These are phyloP conservation scores for Pogoniulus pusillus DNA, from an alignment of 2,797 vertebrate species.

Conservation along the genomic window DNA sequence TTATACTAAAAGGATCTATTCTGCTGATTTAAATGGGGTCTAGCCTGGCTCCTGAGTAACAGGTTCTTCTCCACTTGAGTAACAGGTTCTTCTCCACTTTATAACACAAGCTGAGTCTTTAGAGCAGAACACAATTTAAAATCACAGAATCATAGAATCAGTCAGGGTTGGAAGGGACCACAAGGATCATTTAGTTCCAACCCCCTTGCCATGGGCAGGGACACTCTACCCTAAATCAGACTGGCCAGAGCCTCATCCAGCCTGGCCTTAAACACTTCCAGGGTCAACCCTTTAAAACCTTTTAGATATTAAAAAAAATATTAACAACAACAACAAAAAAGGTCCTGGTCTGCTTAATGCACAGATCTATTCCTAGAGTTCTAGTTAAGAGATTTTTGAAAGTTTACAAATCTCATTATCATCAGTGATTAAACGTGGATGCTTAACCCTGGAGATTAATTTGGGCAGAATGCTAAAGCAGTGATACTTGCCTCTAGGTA, in stretches of 20 bases:
- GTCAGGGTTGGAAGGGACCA: no score
- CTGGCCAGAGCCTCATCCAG: no score
- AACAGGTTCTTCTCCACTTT: not conserved
- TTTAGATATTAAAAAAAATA: no score
- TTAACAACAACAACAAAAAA: not conserved
- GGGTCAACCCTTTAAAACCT: not conserved
- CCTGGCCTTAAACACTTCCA: no score
- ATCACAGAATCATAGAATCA: no score
- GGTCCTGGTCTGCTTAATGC: not conserved
- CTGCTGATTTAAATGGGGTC: not conserved
- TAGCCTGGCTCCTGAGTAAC: not conserved
- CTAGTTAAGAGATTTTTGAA: slow-evolving; percentile 32
- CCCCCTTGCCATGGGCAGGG: no score
- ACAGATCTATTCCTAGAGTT: slow-evolving; percentile 14
- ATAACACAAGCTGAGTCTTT: not conserved
- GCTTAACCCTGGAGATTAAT: slow-evolving; percentile 52
- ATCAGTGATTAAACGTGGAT: slow-evolving; percentile 59
- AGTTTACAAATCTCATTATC: slow-evolving; percentile 49
- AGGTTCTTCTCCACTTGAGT: no score
- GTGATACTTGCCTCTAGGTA: slow-evolving; percentile 32
- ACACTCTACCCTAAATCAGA: no score
- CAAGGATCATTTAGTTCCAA: no score
- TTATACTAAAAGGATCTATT: not conserved
- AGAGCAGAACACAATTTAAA: not conserved
- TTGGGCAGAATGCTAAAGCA: slow-evolving; percentile 55